Evolutionary conservation across 1,140 invertebrate species (phyloP), one percentile per base, ranked within the genome.

Genomic region (Diabrotica virgifera): DNA sequence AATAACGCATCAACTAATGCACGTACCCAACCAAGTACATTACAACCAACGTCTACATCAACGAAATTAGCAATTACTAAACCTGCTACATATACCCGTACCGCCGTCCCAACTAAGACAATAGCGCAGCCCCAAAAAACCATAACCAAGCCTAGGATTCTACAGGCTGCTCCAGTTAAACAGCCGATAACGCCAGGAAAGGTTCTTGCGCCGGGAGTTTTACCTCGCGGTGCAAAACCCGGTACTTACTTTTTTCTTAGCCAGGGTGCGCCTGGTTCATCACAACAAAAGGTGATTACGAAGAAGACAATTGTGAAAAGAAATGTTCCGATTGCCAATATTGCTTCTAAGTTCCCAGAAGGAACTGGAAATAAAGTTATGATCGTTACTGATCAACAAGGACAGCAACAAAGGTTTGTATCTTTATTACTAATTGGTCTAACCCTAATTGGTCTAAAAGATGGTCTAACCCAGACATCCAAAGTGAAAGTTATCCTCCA

Each of bases 171-270:
- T 6, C 9, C 46, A 2, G 13, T 12, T 35, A 10, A 12, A 36
- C n/a, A 36, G 14, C 13, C n/a, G 5, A 36, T 6, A 36, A 6
- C 8, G 6, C 24, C 1, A 24, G 40, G 40, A n/a, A 8, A 10
- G n/a, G 8, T n/a, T 10, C 8, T 46, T n/a, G 2, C 40, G 8
- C 3, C 40, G 2, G n/a, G n/a, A 10, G n/a, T 46, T 46, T 46
- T 46, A 46, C n/a, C 40, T 10, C 40, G 40, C 12, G 40, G 37
- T 11, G 10, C 54, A 0, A 64, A 85, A 71, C 69, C 81, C 0
- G 83, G 85, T 36, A 87, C 87, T 68, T 87, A 85, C 68, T 84
- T 88, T 5, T 83, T 88, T 50, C 80, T 89, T 36, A 84, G 86
- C 9, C 74, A 74, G 64, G 71, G 74, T 52, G 8, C 40, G n/a